phyloP scores from a whole-genome alignment of 2,113 vertebrate species.

The Cyanoramphus novaezelandiae region DNA sequence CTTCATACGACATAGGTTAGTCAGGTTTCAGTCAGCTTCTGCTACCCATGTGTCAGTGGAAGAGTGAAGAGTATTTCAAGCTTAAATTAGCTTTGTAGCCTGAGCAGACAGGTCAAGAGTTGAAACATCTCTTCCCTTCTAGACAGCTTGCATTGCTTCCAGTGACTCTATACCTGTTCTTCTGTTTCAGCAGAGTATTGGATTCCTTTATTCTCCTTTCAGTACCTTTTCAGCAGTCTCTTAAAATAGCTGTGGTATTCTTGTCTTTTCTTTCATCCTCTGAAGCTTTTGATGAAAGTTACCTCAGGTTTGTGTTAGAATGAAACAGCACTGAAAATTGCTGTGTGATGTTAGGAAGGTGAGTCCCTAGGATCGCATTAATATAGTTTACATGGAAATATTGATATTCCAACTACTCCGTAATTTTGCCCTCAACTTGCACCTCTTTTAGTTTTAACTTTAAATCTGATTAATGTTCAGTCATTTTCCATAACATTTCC shows the following conservation, averaged over 20 bases:
- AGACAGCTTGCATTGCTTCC: background rate
- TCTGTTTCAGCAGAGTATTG: background rate
- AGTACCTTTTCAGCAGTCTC: background rate
- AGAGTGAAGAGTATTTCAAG: background rate
- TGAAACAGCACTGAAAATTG: background rate
- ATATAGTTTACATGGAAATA: background rate
- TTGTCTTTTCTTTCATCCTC: background rate
- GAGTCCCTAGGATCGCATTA: background rate
- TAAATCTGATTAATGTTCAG: background rate
- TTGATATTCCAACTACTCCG: background rate
- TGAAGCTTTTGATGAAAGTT: background rate
- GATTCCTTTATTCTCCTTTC: background rate
- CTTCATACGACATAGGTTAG: background rate
- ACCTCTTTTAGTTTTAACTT: background rate
- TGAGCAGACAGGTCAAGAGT: background rate
- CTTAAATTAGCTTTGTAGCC: background rate
- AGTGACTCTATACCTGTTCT: slow-evolving; percentile 7
- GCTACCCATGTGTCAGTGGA: rapidly evolving
- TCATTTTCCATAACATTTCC: background rate
- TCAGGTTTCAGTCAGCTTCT: background rate
- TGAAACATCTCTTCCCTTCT: background rate
- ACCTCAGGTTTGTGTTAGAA: background rate
- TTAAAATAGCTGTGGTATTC: background rate
- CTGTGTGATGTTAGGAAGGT: background rate
- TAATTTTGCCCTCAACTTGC: background rate